Conservation (phyloP, 2,797 vertebrate genomes). For the Pseudochirops corinnae region DNA sequence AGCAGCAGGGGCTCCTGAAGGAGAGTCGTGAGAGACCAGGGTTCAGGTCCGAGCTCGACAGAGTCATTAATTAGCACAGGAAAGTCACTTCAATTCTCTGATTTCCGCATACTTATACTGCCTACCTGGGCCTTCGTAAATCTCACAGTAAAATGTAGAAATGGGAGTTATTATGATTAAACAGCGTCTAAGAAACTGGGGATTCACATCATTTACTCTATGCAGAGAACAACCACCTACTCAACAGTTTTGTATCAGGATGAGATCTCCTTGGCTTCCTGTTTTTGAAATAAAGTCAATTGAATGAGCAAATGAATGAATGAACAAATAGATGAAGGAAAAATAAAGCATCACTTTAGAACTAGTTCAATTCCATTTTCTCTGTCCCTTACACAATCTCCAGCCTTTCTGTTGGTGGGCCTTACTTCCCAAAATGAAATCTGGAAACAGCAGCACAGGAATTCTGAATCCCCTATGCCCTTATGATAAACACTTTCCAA, state of each 20-base stretch:
- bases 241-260: not conserved
- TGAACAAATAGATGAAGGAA: not conserved
- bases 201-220: not conserved
- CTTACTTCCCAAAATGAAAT: conserved; percentile 19
- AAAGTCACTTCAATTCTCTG: not conserved
- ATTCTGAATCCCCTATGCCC: conserved; percentile 39
- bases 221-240: not conserved
- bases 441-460: conserved; percentile 49
- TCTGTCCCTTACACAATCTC: conserved; percentile 15
- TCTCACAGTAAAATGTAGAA: not conserved
- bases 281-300: not conserved
- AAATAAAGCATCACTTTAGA: not conserved
- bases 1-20: not conserved
- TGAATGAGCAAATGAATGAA: not conserved
- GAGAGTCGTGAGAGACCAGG: not conserved
- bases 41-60: not conserved
- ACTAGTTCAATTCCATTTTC: conserved; percentile 20
- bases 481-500: conserved; percentile 43
- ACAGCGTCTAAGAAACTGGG: not conserved
- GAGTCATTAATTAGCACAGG: too few relatives aligned
- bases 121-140: not conserved
- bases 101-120: not conserved
- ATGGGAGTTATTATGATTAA: not conserved
- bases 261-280: not conserved
- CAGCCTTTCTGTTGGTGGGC: conserved; percentile 22